Base-by-base conservation (phyloP, 2,888 invertebrate species). In the Metopia argyrocephala region DNA sequence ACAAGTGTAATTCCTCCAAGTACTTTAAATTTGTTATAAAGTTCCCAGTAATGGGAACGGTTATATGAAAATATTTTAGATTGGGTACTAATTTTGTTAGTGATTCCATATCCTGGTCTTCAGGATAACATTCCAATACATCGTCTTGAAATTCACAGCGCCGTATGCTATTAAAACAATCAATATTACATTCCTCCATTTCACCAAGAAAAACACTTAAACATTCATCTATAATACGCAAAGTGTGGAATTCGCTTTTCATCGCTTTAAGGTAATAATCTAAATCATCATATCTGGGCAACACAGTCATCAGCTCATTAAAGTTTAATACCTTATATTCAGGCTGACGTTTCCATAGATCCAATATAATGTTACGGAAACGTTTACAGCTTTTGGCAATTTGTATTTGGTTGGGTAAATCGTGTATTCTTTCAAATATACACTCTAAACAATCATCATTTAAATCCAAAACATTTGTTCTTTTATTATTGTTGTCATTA, bases 361-460 rank as follows among this genome's bases (percentile, higher is more conserved):
- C 69, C 5, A 84, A 5, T 18, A 85, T 83, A 5, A 88, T 78
- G 54, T 78, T 75, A 31, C 82, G 85, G 76, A 88, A 86, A 45
- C 87, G 86, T 15, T 66, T 78, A 59, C 89, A 89, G 2, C 82
- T 84, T 56, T 81, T 82, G 6, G 88, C 83, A 12, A 86, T 80
- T 23, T 86, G 84, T 21, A 88, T 83, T 78, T 88, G 86, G 6
- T 84, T 82, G 18, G 83, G 85, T 12, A 88, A 76, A 70, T 87
- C 86, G 15, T 82, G 83, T 6, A 88, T 66, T 1, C 85, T 80
- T 20, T 83, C 82, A 46, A 88, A 87, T 64, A 88, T 85, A 52
- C 85, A 85, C 15, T 85, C 85, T 18, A 88, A 83, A 23, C 89
- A 88, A 83, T 88, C 89, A 71, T 86, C 85, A 48, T 88, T 86